Evolutionary conservation across 2,113 vertebrate genomes (phyloP).

Genomic region (Eudorcas thomsonii): DNA sequence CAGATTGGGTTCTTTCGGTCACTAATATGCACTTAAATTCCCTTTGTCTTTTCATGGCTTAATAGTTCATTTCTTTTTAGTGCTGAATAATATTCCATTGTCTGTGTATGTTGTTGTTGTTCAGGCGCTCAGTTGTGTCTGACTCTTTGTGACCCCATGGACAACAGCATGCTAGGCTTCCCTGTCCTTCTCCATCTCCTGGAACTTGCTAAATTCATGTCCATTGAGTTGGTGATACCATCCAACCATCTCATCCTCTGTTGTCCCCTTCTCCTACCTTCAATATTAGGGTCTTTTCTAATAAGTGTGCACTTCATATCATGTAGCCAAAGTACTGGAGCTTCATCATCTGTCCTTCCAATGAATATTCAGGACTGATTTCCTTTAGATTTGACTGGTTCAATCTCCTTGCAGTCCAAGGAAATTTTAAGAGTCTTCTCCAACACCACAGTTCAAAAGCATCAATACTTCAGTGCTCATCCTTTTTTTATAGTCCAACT

Average conservation of each 20-base stretch:
- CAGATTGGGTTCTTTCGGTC: neutral
- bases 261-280: neutral
- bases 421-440: neutral
- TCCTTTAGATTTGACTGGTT: neutral
- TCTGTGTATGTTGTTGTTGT: neutral
- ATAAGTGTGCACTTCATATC: neutral
- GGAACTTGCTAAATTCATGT: neutral
- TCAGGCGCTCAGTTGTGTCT: rapidly evolving
- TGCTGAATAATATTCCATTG: neutral
- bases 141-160: neutral
- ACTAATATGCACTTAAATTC: neutral
- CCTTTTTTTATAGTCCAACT: neutral
- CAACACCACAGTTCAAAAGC: neutral
- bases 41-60: neutral
- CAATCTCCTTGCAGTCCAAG: neutral
- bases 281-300: neutral
- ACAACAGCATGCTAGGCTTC: neutral
- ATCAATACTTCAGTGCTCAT: neutral
- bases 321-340: neutral
- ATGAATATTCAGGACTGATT: neutral
- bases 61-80: neutral
- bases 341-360: neutral
- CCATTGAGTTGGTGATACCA: neutral
- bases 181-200: neutral
- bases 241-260: neutral